These are phyloP conservation scores for Sphyrna mokarran DNA, from an alignment of 2,113 vertebrate genomes.

Conservation along the genomic window DNA sequence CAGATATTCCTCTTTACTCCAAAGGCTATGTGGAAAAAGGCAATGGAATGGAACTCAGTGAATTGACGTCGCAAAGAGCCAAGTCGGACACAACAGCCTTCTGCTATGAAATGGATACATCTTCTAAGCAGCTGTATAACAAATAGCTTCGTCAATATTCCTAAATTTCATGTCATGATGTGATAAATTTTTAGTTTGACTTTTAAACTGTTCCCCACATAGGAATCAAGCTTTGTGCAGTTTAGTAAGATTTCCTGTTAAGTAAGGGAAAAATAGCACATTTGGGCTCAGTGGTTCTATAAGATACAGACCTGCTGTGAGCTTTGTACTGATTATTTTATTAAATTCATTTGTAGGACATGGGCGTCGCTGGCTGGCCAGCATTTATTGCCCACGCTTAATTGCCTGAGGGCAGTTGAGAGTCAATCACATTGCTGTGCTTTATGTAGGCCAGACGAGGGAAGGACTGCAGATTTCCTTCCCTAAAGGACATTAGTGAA, in stretches of 20 bases:
- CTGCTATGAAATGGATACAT: not conserved
- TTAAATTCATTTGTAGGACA: too few species aligned
- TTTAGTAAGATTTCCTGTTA: not conserved
- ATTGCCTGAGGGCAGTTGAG: too few species aligned
- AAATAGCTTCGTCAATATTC: not conserved
- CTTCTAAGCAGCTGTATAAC: not conserved
- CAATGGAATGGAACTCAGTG: not conserved
- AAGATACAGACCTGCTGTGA: not conserved
- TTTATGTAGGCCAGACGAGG: too few species aligned
- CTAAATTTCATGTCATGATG: not conserved
- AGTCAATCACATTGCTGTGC: too few species aligned
- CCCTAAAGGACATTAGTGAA: too few species aligned
- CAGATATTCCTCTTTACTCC: not conserved
- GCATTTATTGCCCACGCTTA: too few species aligned
- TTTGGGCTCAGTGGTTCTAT: not conserved
- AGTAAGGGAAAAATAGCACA: not conserved
- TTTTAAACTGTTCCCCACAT: not conserved
- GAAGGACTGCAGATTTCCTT: too few species aligned
- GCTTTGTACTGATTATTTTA: not conserved
- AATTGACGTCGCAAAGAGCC: not conserved
- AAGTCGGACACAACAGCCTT: not conserved
- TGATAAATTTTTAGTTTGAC: not conserved
- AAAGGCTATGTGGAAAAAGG: not conserved
- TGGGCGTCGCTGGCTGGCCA: too few species aligned
- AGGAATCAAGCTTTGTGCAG: not conserved